Evolutionary conservation across 1,140 invertebrate genomes (phyloP).

Genomic region (Coelopa frigida): DNA sequence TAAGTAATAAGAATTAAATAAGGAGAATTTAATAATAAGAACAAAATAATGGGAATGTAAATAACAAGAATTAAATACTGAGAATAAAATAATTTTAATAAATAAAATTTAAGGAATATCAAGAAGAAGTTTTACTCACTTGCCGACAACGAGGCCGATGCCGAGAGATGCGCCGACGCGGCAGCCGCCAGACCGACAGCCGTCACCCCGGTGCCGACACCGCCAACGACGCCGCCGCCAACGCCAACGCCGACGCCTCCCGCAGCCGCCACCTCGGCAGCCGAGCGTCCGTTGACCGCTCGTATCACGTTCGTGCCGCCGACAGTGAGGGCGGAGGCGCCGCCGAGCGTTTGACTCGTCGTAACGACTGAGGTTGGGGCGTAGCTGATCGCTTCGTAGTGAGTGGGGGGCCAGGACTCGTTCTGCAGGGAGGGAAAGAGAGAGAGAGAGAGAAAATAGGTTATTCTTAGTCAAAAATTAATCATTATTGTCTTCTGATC

Average conservation of each 20-base stretch:
- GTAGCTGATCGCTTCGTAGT: conserved; percentile 37
- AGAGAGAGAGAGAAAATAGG: not conserved
- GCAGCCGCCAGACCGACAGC: conserved; percentile 3
- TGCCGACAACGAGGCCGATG: conserved; percentile 47
- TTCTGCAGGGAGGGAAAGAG: conserved; percentile 19
- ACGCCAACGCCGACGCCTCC: conserved; percentile 25
- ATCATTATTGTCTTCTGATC: too few relatives aligned
- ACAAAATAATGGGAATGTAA: not conserved
- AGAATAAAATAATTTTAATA: not conserved
- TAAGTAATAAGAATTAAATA: conserved; percentile 1
- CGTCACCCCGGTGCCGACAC: too few relatives aligned
- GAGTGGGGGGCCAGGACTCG: conserved; percentile 26
- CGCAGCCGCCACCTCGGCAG: conserved; percentile 18
- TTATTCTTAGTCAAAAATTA: too few relatives aligned
- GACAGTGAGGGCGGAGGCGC: conserved; percentile 11
- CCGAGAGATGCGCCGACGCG: conserved; percentile 32
- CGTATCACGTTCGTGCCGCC: conserved; percentile 37
- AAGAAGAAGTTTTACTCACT: conserved; percentile 44
- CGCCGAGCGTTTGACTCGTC: conserved; percentile 5
- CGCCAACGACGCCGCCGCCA: conserved; percentile 18
- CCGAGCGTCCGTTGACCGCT: conserved; percentile 24
- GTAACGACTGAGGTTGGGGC: conserved; percentile 15
- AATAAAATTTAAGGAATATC: not conserved
- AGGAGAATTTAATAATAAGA: not conserved
- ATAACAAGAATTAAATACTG: not conserved